Evolutionary conservation across 2,797 vertebrate genomes (phyloP), one percentile per base, ranked within the genome.

Genomic region (Characodon lateralis): DNA sequence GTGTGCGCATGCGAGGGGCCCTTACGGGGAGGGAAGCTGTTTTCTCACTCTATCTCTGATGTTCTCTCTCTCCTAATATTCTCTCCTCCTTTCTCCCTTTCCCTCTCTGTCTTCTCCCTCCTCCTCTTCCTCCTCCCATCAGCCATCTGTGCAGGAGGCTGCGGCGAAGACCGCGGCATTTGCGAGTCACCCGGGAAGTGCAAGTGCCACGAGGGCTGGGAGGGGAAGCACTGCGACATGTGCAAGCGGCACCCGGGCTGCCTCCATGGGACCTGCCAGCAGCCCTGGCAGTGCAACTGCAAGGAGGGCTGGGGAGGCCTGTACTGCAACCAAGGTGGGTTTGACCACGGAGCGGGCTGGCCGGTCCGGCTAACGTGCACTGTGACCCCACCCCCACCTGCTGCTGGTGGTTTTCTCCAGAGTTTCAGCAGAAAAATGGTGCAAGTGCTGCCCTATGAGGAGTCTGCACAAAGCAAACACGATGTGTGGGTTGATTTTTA

Each of bases 271-370:
- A 77, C 76, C 76, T 71, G 76, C 68, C 76, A 39, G 76, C 66
- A 14, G 85, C 96, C 96, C 0, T 96, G 95, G 94, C 93, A 97
- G 87, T 97, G 96, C 91, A 89, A 93, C 90, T 97, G 96, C 87
- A 94, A 92, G 80, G 96, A 97, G 74, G 96, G 96, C 24, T 97
- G 96, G 96, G 96, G 96, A 0, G 96, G 96, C 3, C 95, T 97
- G 72, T 96, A 95, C 91, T 97, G 96, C 50, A 84, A 96, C 93
- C 92, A 96, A 93, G 93, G 93, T 94, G 76, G 61, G 89, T 83
- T 12, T 16, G 41, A 18, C 22, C 26, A 10, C 0, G 8, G 0
- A 69, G 8, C 56, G 0, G 12, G 6, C 0, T 5, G 0, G 12
- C 14, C 13, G 2, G 66, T 68, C 46, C 22, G 41, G 16, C 10